These are phyloP conservation scores for Babylonia areolata DNA, from an alignment of 1,140 invertebrate species.

Conservation along the genomic window DNA sequence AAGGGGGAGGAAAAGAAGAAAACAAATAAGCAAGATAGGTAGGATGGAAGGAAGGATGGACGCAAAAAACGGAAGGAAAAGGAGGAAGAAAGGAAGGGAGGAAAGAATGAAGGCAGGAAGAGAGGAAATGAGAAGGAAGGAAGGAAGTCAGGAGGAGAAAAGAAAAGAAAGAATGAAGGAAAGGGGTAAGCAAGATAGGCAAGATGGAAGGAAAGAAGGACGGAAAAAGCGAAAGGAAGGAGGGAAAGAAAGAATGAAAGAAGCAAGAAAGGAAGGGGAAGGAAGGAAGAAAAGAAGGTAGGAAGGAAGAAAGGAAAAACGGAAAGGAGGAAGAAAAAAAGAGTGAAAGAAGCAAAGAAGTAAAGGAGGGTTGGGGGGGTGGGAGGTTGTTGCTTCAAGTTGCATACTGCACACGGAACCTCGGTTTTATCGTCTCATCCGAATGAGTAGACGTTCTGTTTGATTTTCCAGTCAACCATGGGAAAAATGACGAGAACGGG, in stretches of 20 bases:
- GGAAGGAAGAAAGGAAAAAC: too few relatives aligned
- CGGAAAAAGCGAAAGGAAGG: neutral
- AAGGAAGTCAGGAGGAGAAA: neutral
- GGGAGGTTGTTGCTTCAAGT: too few relatives aligned
- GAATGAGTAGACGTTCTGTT: too few relatives aligned
- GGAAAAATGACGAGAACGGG: too few relatives aligned
- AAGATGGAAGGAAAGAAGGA: conserved; percentile 3
- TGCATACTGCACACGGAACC: too few relatives aligned
- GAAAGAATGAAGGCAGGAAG: neutral
- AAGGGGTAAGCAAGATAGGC: too few relatives aligned
- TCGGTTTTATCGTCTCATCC: too few relatives aligned
- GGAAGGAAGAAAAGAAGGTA: too few relatives aligned
- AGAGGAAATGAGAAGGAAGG: neutral
- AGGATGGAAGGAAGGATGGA: neutral
- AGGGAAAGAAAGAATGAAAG: neutral
- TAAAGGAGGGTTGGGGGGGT: neutral
- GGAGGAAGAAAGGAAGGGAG: neutral
- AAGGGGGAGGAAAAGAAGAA: neutral
- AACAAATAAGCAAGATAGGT: neutral
- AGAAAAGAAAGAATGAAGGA: neutral
- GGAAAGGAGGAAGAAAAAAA: too few relatives aligned
- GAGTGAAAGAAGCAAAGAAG: neutral
- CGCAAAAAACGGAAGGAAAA: too few relatives aligned
- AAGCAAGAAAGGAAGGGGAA: neutral
- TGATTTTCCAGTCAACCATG: too few relatives aligned